Evolutionary conservation across 1,140 invertebrate species (phyloP), one percentile per base, ranked within the genome.

Genomic region (Hycleus phaleratus): DNA sequence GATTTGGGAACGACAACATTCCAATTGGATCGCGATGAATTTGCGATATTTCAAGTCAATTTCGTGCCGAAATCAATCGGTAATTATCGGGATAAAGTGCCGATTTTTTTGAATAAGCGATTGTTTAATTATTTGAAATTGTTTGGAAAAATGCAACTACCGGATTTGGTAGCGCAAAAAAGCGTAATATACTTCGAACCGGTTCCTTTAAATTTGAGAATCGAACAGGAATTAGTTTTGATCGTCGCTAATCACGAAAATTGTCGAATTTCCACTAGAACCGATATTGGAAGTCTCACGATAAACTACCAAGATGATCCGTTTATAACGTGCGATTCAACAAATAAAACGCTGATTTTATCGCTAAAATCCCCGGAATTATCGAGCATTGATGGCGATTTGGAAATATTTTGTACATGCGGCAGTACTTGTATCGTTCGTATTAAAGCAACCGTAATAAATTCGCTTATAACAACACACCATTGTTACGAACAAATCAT

Each of bases 81-180:
- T 10, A 42, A 32, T 3, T 59, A 44, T 25, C 8, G 6, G 1
- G 38, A 44, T 40, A 24, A 59, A 26, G 10, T 67, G n/a, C 59
- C 63, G 6, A 57, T 67, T 45, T 64, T 61, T 57, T 56, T 49
- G 8, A 51, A 62, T 9, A 45, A 47, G 2, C 39, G 11, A 9
- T 46, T 57, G 8, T 67, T 60, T 42, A 67, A 67, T 49, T 58
- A 55, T 49, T 10, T 67, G 6, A 62, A 24, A 39, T 46, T 67
- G n/a, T 38, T 11, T 1, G 65, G 63, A 24, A 46, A 38, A 5
- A 42, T 61, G 38, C 11, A 56, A 1, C 44, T 45, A 40, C 59
- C 63, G 2, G 38, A 12, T 7, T 61, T 63, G 0, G 49, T 32
- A 6, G 11, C 43, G 8, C 38, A 45, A 7, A 40, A 6, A 2